A percentile compares a stretch with the other conserved stretches of the same genome.
phyloP scores from a whole-genome alignment of 2,113 vertebrate genomes.

The Lophius piscatorius region DNA sequence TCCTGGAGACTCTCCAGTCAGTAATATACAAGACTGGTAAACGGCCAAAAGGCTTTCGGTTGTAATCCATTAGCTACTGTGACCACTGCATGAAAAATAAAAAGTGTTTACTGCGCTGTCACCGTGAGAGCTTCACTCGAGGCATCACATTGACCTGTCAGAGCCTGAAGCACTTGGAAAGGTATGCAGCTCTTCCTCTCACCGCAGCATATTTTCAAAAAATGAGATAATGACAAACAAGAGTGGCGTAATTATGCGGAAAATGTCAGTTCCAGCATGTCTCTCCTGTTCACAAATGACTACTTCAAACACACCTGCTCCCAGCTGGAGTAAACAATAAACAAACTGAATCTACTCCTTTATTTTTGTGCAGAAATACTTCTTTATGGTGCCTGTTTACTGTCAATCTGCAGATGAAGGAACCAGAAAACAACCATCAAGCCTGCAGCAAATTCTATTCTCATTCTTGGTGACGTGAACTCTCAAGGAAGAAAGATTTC shows the following conservation, averaged over 20 bases:
- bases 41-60: slow-evolving; percentile 6
- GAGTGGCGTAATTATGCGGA: background rate
- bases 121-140: background rate
- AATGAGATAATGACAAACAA: slow-evolving; percentile 4
- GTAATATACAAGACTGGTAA: slow-evolving; percentile 3
- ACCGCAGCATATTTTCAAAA: background rate
- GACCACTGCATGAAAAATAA: background rate
- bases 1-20: slow-evolving; percentile 15
- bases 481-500: too few relatives aligned
- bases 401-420: too few relatives aligned
- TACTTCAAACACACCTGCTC: too few relatives aligned
- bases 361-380: too few relatives aligned
- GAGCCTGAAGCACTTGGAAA: slow-evolving; percentile 5
- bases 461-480: too few relatives aligned
- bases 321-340: too few relatives aligned
- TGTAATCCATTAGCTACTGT: slow-evolving; percentile 23
- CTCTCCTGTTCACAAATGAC: too few relatives aligned
- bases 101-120: slow-evolving; percentile 10
- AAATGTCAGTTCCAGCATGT: too few relatives aligned
- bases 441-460: too few relatives aligned
- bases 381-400: too few relatives aligned
- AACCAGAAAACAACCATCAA: too few relatives aligned
- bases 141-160: slow-evolving; percentile 24
- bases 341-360: too few relatives aligned
- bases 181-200: background rate